A percentile compares a stretch with the other conserved stretches of the same genome.
Conservation (phyloP, 2,113 vertebrate species). For the Xerus inauris region DNA sequence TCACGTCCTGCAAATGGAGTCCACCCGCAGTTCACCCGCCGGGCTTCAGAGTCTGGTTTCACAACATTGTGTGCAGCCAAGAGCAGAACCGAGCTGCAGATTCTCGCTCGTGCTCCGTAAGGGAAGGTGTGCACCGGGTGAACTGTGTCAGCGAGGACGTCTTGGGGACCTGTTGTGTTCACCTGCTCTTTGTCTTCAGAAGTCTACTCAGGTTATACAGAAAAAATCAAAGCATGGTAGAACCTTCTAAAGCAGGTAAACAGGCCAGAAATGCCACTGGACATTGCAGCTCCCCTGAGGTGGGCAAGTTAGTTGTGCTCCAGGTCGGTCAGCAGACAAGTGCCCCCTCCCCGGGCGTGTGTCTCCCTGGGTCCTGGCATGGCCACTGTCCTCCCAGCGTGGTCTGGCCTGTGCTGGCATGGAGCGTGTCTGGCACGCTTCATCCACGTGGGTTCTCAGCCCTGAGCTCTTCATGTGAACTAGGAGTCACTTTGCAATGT, state of each 20-base stretch:
- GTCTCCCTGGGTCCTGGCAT: accelerated
- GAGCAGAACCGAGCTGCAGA: not conserved
- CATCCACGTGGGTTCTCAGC: accelerated
- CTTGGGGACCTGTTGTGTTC: accelerated
- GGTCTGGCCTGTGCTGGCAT: accelerated
- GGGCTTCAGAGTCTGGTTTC: not conserved
- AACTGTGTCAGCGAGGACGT: accelerated
- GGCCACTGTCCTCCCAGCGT: accelerated
- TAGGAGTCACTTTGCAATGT: not conserved
- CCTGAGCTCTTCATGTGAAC: not conserved
- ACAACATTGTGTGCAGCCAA: not conserved
- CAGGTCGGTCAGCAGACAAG: accelerated
- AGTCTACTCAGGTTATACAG: not conserved
- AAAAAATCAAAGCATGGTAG: no score
- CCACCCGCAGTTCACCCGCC: no score
- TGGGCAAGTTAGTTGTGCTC: accelerated
- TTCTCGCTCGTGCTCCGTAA: accelerated
- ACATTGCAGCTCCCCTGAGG: not conserved
- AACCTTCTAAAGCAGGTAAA: not conserved
- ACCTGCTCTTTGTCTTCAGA: not conserved
- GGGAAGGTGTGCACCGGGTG: accelerated
- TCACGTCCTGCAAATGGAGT: not conserved
- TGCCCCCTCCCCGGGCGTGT: not conserved
- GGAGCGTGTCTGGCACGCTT: accelerated
- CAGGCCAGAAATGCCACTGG: not conserved